phyloP scores from a whole-genome alignment of 2,888 invertebrate species.

The Arrhopalites spinosus region DNA sequence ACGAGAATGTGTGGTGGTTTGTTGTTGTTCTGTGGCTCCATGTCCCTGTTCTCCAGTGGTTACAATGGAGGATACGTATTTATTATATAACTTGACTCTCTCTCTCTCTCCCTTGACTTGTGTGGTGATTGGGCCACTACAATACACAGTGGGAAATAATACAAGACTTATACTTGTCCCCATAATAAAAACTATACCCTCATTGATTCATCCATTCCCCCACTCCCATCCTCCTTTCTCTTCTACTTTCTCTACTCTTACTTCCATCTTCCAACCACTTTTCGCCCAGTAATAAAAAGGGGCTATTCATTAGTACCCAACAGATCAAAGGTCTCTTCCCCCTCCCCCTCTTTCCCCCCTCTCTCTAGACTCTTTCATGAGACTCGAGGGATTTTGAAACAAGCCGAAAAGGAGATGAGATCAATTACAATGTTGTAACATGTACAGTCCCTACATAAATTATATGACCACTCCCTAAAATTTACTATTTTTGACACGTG shows the following conservation, averaged over 20 bases:
- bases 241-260: background rate
- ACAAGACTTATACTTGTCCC: too few relatives aligned
- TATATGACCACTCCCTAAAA: too few relatives aligned
- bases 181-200: background rate
- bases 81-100: background rate
- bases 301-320: background rate
- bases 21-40: background rate
- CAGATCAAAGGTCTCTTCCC: constrained; percentile 3
- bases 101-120: too few relatives aligned
- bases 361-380: background rate
- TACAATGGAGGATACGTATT: background rate
- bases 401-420: too few relatives aligned
- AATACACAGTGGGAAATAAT: background rate
- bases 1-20: constrained; percentile 22
- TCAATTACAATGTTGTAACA: too few relatives aligned
- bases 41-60: background rate
- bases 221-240: background rate
- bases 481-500: too few relatives aligned
- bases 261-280: background rate
- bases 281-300: background rate
- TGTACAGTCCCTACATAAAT: too few relatives aligned
- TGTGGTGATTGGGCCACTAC: background rate
- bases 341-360: background rate
- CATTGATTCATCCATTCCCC: background rate
- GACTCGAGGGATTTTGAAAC: background rate